Evolutionary conservation across 92 coral and sea anemone species (phyloP), one percentile per base, ranked within the genome.

Genomic region (Phenganax subtilis): DNA sequence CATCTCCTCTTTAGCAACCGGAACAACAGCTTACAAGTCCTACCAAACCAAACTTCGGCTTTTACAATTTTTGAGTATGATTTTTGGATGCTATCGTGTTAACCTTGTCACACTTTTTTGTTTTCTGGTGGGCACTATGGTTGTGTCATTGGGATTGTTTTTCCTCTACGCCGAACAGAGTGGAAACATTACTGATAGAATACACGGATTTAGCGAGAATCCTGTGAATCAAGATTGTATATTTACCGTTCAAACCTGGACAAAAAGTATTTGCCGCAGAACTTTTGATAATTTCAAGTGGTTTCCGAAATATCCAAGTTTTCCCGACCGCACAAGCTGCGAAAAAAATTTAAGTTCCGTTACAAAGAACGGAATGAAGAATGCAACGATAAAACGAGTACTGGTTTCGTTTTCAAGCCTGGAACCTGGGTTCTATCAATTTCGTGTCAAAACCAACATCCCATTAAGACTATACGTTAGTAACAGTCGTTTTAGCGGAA

Each of bases 361-460:
- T 29, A 70, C 12, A 10, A 52, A 59, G 53, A 76, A 1, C 11
- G 54, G 59, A 52, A 25, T 25, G 11, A 25, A 76, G 28, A 44
- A 8, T 31, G 8, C 71, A 17, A 11, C 81, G 14, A 76, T 76
- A 76, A 58, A 60, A 31, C 81, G 81, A 29, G 30, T 60, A 30
- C 81, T 57, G 54, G 54, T 54, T 30, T 59, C 64, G 55, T 20
- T 76, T 44, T 47, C 69, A 29, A 61, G 30, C 44, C 17, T 76
- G 12, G 71, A 76, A 76, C 51, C 55, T 76, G 81, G 81, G 8
- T 76, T 76, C 69, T 76, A 76, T 52, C 64, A 76, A 76, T 60
- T 76, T 15, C 81, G 81, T 8, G 70, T 59, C 10, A 61, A n/a
- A 9, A 11, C 81, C 8, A 57, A 54, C 6, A 25, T 76, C 28